phyloP scores from a whole-genome alignment of 2,113 vertebrate genomes.

The Telmatochromis brichardi region DNA sequence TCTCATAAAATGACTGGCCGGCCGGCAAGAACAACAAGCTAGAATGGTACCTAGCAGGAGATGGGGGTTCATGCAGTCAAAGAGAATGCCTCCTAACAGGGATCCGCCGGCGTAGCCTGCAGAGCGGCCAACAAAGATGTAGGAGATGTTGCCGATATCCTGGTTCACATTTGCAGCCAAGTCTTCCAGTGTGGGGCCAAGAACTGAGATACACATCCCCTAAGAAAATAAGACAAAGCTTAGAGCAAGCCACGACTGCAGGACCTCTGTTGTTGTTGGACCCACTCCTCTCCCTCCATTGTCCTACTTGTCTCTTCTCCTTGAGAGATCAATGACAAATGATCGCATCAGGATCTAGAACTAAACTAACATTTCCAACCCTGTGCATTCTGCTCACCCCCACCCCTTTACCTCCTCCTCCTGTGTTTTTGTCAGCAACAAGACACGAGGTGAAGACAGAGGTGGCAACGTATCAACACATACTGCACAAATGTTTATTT shows the following conservation, averaged over 20 bases:
- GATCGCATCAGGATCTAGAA: neutral
- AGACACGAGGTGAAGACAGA: neutral
- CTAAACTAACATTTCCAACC: neutral
- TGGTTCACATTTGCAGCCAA: constrained; percentile 82
- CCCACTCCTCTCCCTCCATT: neutral
- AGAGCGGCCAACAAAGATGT: constrained; percentile 86
- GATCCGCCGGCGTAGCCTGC: constrained; percentile 85
- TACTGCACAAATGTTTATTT: neutral
- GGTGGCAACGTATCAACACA: neutral
- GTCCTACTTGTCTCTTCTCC: neutral
- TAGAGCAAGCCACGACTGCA: neutral
- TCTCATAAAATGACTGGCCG: neutral
- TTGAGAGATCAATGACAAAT: neutral
- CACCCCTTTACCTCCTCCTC: neutral
- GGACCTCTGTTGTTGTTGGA: neutral
- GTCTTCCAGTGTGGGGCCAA: constrained; percentile 88
- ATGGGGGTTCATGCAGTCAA: constrained; percentile 78
- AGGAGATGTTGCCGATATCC: constrained; percentile 85
- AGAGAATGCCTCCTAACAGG: constrained; percentile 80
- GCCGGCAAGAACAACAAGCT: neutral
- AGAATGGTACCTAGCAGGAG: constrained; percentile 80
- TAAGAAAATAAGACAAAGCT: constrained; percentile 29
- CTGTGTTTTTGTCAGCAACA: neutral
- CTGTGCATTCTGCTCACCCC: neutral
- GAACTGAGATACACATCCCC: constrained; percentile 85